Evolutionary conservation across 2,888 invertebrate species (phyloP), one percentile per base, ranked within the genome.

Genomic region (Acrocyrtus sp.): DNA sequence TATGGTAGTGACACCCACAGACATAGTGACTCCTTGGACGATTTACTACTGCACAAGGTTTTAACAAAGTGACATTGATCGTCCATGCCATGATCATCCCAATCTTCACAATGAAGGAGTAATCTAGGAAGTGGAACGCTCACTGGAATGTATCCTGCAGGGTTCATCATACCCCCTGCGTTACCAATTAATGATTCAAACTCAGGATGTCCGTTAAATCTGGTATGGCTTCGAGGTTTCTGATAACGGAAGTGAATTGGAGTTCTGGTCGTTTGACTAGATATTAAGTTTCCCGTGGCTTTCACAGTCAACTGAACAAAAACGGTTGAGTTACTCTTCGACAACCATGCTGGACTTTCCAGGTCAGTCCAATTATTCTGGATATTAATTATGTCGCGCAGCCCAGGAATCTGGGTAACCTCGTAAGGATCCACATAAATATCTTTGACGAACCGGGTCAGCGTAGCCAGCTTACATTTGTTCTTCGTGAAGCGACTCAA

Each of bases 211-310:
- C 72, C 73, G 50, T 78, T 73, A 50, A 78, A 63, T 45, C 78
- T 60, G 24, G 79, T 77, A 69, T 84, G 83, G 47, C 85, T 84
- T 73, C 84, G 84, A 17, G 86, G 84, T 67, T 84, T 83, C 76
- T 87, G 87, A 78, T 87, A 87, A 29, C 87, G 81, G 65, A 86
- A 83, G 82, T 87, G 86, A 50, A 87, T 83, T 4, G 87, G 87
- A 50, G 87, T 62, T 62, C 62, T 74, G 4, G 79, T 62, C 22
- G 74, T 72, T 4, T 72, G 75, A 34, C 78, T 80, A 21, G 80
- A 73, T 34, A 80, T 78, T 51, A 80, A 51, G 43, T 80, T 80
- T 10, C 80, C 80, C 0, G 79, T 80, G 8, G 76, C 76, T 43
- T 76, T 73, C 8, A 78, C 67, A 8, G 61, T 63, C 2, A 80